Conservation (phyloP, 2,797 vertebrate species). For the Sebastes minor region DNA sequence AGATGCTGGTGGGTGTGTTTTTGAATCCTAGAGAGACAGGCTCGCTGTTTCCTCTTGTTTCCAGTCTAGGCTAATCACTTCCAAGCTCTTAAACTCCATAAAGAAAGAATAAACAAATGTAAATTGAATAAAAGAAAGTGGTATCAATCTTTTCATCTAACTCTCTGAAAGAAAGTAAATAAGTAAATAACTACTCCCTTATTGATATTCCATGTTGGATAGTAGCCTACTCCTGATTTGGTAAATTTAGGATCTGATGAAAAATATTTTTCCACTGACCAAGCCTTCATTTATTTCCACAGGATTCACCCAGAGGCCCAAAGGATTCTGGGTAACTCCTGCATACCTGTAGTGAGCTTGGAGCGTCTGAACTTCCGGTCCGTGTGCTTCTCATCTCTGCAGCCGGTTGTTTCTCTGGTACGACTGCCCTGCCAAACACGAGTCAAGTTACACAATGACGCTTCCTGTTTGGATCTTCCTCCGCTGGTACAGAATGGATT, state of each 20-base stretch:
- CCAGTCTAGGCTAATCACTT: background rate
- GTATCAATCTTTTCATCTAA: background rate
- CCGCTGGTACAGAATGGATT: constrained; percentile 58
- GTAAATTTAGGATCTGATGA: background rate
- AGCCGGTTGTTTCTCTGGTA: constrained; percentile 67
- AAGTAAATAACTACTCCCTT: background rate
- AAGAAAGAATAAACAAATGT: background rate
- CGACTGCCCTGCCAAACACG: constrained; percentile 37
- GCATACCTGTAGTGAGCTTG: constrained; percentile 89
- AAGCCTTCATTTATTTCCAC: background rate
- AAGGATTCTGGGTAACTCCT: constrained; percentile 77
- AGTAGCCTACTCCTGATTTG: background rate
- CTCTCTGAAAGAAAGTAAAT: no score
- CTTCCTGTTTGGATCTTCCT: background rate
- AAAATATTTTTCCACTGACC: background rate
- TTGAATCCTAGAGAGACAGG: background rate
- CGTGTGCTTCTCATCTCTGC: constrained; percentile 61
- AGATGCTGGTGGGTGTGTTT: background rate
- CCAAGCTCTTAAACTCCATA: background rate
- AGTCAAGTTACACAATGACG: background rate
- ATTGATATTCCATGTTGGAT: background rate
- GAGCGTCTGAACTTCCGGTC: constrained; percentile 88
- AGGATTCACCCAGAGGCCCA: constrained; percentile 72
- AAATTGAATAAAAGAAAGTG: background rate
- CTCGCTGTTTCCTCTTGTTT: background rate